A percentile compares a stretch with the other conserved stretches of the same genome.
phyloP scores from a whole-genome alignment of 92 coral and sea anemone genomes.

The Phenganax subtilis region DNA sequence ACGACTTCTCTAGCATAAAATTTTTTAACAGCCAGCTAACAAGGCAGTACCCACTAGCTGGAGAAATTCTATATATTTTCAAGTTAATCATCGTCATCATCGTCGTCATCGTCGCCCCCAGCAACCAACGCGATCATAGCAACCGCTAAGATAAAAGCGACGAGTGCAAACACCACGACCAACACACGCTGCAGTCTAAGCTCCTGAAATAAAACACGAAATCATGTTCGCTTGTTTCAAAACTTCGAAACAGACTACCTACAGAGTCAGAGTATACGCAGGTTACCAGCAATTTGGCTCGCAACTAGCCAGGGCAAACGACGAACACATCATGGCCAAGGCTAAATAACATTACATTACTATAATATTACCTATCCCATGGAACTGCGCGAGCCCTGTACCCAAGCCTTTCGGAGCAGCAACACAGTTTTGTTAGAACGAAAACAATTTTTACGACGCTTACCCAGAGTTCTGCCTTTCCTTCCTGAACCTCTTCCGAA shows the following conservation, averaged over 20 bases:
- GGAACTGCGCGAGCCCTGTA: neutral
- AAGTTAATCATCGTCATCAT: conserved; percentile 12
- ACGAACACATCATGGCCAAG: neutral
- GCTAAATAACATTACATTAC: neutral
- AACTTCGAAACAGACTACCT: neutral
- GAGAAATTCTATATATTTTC: neutral
- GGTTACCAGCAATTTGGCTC: too few relatives aligned
- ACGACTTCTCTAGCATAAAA: too few relatives aligned
- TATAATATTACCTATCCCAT: neutral
- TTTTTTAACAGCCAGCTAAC: too few relatives aligned
- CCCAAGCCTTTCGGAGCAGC: too few relatives aligned
- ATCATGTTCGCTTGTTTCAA: neutral
- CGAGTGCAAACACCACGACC: conserved; percentile 13
- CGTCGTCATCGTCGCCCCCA: conserved; percentile 32
- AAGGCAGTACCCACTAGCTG: too few relatives aligned
- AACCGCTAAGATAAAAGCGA: conserved; percentile 13
- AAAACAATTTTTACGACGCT: too few relatives aligned
- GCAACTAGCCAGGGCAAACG: too few relatives aligned
- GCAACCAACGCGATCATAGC: conserved; percentile 31
- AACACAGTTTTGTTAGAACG: too few relatives aligned
- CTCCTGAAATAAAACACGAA: conserved; percentile 14
- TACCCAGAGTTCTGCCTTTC: too few relatives aligned
- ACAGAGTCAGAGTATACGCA: neutral
- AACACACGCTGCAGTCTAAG: conserved; percentile 17
- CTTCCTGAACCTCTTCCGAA: too few relatives aligned